Percentiles rank a stretch among this genome's conserved stretches.
These are phyloP conservation scores for Ceratothoa steindachneri DNA, from an alignment of 2,888 invertebrate genomes.

Conservation along the genomic window DNA sequence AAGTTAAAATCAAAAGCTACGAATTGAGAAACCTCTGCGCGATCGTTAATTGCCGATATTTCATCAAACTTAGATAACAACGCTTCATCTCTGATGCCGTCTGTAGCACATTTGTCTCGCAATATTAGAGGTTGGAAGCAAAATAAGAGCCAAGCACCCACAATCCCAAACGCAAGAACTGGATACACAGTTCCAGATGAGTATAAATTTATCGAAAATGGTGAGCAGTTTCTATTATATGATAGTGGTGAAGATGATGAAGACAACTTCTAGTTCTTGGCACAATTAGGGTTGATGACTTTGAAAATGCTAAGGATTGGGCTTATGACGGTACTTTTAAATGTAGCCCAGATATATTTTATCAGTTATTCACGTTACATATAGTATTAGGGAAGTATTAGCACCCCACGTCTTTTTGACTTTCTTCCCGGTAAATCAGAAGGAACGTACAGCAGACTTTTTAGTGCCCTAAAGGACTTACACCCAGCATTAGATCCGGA, in stretches of 20 bases:
- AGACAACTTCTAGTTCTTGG: not conserved
- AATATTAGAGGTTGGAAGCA: not conserved
- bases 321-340: slow-evolving; percentile 1
- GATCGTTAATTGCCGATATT: not conserved
- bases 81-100: not conserved
- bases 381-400: not conserved
- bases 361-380: not conserved
- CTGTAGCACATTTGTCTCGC: not conserved
- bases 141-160: not conserved
- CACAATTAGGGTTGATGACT: not conserved
- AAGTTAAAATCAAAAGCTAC: not conserved
- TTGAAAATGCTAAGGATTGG: not conserved
- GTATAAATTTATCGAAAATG: not conserved
- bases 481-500: not conserved
- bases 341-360: not conserved
- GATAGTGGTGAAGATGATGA: slow-evolving; percentile 3
- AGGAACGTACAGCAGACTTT: not conserved
- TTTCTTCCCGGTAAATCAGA: not conserved
- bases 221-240: not conserved
- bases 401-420: not conserved
- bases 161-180: not conserved
- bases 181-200: not conserved
- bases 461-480: slow-evolving; percentile 1
- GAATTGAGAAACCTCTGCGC: not conserved
- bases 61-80: not conserved